Evolutionary conservation across 2,113 vertebrate genomes (phyloP), one percentile per base, ranked within the genome.

Genomic region (Odontophorus gujanensis): DNA sequence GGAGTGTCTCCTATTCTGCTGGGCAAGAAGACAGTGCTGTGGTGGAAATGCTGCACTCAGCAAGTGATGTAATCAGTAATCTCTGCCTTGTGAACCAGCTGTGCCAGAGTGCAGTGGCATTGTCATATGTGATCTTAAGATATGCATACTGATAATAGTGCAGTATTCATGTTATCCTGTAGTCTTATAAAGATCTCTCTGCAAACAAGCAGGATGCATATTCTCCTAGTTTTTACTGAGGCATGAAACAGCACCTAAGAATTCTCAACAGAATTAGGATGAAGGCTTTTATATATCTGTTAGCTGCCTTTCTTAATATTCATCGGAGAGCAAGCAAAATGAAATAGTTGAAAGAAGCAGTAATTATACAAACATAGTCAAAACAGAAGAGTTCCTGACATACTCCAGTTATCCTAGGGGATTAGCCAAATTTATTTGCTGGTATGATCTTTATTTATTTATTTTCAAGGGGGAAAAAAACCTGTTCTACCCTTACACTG

Each of bases 171-270:
- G 11, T 69, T 53, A 24, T 42, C 57, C 9, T 30, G 63, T 12
- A 76, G 63, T 73, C 67, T 69, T 36, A 22, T 48, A 14, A 21
- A 28, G 71, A 45, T 16, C 50, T 67, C 24, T 62, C 48, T 61
- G 51, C 50, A 51, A 51, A n/a, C 0, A 0, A 1, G 22, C 13
- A 13, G 69, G 43, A 16, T 58, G 38, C 0, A 0, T 45, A 10
- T 83, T 66, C 50, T 32, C 57, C 71, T 47, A 0, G 2, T 3
- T 81, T 59, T 53, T 5, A 13, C 26, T 36, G 6, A 34, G 45
- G 68, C 47, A 65, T 9, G 11, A 34, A 28, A 26, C 68, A 22
- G 17, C 68, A 65, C 17, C 67, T 55, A n/a, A 16, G 32, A 61
- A 87, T 84, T 79, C 36, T 36, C 65, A 66, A 20, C 19, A 57